These are phyloP conservation scores for Megathymus violae DNA, from an alignment of 1,140 invertebrate genomes.

Conservation along the genomic window DNA sequence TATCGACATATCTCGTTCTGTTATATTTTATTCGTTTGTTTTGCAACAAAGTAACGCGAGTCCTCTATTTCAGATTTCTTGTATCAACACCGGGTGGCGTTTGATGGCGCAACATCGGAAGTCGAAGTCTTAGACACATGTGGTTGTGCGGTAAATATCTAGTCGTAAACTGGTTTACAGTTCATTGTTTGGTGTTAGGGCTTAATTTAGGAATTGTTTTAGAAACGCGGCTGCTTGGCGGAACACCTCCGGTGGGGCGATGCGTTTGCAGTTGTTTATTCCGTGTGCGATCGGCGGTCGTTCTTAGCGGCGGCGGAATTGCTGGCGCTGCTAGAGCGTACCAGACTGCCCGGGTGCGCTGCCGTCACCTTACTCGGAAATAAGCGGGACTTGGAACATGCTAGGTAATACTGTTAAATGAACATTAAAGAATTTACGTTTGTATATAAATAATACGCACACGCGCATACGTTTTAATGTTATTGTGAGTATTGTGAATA, in stretches of 20 bases:
- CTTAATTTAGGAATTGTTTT: constrained; percentile 41
- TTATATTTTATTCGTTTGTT: too few relatives aligned
- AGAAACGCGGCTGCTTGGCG: constrained; percentile 87
- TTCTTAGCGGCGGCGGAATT: constrained; percentile 89
- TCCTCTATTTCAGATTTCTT: constrained; percentile 88
- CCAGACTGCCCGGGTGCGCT: constrained; percentile 88
- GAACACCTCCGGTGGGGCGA: constrained; percentile 93
- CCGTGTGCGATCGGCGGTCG: constrained; percentile 89
- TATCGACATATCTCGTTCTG: too few relatives aligned
- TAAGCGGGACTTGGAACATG: constrained; percentile 92
- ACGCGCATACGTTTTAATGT: too few relatives aligned
- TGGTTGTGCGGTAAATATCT: constrained; percentile 88
- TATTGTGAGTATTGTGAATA: too few relatives aligned
- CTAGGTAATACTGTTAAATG: too few relatives aligned
- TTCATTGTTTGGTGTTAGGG: constrained; percentile 20
- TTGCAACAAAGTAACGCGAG: constrained; percentile 1
- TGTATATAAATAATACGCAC: too few relatives aligned
- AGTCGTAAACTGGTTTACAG: constrained; percentile 31
- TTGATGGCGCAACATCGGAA: constrained; percentile 90
- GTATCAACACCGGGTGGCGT: constrained; percentile 89
- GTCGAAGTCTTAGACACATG: constrained; percentile 92
- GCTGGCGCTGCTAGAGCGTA: constrained; percentile 87
- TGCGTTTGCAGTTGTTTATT: constrained; percentile 93
- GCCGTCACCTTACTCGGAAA: constrained; percentile 91
- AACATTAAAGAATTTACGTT: too few relatives aligned